Conservation (phyloP, 2,888 invertebrate genomes). For the Nomada ferruginata region DNA sequence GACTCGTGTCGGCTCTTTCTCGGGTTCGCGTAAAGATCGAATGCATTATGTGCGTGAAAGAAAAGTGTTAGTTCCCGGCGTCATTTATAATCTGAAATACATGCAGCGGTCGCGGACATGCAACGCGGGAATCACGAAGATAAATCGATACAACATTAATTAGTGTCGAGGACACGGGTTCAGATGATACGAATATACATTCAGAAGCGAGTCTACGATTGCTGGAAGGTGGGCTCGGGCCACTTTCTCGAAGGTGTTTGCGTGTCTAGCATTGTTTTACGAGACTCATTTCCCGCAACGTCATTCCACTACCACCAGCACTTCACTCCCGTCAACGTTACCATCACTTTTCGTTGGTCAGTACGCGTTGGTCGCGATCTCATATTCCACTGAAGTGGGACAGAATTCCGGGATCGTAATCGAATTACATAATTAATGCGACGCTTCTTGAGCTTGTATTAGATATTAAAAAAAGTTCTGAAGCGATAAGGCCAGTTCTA, state of each 20-base stretch:
- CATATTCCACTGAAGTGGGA: slow-evolving; percentile 61
- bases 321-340: slow-evolving; percentile 64
- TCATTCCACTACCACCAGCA: slow-evolving; percentile 74
- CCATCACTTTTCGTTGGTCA: slow-evolving; percentile 57
- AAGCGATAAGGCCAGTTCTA: background rate
- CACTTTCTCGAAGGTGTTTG: slow-evolving; percentile 69
- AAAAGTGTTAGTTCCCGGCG: background rate
- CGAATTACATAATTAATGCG: slow-evolving; percentile 18
- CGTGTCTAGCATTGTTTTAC: slow-evolving; percentile 80
- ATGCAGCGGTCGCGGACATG: slow-evolving; percentile 10
- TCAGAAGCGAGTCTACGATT: slow-evolving; percentile 47
- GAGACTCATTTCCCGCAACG: slow-evolving; percentile 81
- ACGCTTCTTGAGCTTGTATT: slow-evolving; percentile 45
- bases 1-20: background rate
- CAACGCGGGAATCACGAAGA: slow-evolving; percentile 27
- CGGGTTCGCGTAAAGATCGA: slow-evolving; percentile 6
- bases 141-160: slow-evolving; percentile 51
- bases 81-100: slow-evolving; percentile 17
- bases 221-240: slow-evolving; percentile 47
- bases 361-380: slow-evolving; percentile 43
- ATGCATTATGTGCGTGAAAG: background rate
- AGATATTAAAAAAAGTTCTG: slow-evolving; percentile 34
- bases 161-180: slow-evolving; percentile 52
- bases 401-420: slow-evolving; percentile 61
- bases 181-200: slow-evolving; percentile 46